Percentiles rank a stretch among this genome's conserved stretches.
These are phyloP conservation scores for Orycteropus afer DNA, from an alignment of 2,113 vertebrate genomes.

Conservation along the genomic window DNA sequence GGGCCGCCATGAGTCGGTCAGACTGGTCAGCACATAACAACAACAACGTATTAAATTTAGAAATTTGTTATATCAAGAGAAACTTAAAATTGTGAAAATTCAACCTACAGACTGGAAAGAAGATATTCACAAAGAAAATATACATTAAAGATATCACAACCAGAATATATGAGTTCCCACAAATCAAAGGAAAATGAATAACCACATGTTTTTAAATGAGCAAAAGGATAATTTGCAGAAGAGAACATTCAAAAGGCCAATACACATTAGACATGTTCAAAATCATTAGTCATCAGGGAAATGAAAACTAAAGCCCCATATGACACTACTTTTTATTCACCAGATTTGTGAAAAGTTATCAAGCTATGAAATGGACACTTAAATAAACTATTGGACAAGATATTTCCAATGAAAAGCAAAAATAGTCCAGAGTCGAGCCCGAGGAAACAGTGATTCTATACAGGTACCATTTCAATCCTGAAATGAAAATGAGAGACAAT, in stretches of 20 bases:
- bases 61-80: not conserved
- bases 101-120: not conserved
- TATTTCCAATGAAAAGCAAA: not conserved
- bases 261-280: not conserved
- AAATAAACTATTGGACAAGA: not conserved
- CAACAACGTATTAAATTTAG: not conserved
- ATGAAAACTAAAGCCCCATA: not conserved
- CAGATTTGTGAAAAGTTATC: not conserved
- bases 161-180: not conserved
- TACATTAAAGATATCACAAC: not conserved
- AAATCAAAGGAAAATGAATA: not conserved
- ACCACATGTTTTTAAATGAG: not conserved
- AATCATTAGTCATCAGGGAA: not conserved
- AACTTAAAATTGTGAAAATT: not conserved
- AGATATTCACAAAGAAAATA: not conserved
- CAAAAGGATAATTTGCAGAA: not conserved
- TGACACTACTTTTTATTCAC: not conserved
- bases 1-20: too few relatives aligned
- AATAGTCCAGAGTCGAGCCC: not conserved
- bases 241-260: not conserved
- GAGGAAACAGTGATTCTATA: too few relatives aligned
- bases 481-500: not conserved
- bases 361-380: not conserved
- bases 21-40: too few relatives aligned
- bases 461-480: not conserved